A percentile compares a stretch with the other conserved stretches of the same genome.
Conservation (phyloP, 1,140 invertebrate genomes). For the Dinothrombium tinctorium region DNA sequence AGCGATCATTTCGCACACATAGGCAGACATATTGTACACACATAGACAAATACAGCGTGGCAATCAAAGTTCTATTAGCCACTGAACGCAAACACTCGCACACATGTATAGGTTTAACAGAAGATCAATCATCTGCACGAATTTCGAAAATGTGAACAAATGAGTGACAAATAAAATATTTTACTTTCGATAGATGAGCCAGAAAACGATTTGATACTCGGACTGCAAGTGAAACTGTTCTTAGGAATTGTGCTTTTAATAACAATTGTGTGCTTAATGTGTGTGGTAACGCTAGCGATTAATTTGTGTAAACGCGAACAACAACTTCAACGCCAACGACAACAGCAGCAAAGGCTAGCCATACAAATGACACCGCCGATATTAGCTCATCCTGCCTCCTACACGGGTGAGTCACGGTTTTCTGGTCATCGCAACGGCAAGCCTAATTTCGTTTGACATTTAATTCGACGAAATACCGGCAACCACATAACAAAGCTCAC, state of each 20-base stretch:
- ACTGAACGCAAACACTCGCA: background rate
- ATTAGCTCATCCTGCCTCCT: conserved; percentile 9
- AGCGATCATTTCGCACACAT: background rate
- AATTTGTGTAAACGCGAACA: conserved; percentile 42
- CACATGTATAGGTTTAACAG: no score
- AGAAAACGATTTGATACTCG: conserved; percentile 41
- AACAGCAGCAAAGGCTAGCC: conserved; percentile 5
- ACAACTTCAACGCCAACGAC: conserved; percentile 6
- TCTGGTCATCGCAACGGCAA: no score
- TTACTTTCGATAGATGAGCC: no score
- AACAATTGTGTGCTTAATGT: conserved; percentile 34
- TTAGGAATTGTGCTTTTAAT: conserved; percentile 38
- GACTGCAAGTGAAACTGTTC: conserved; percentile 46
- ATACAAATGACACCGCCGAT: conserved; percentile 3
- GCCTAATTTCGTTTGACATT: no score
- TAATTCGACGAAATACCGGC: no score
- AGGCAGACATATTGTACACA: background rate
- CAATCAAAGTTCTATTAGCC: background rate
- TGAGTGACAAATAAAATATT: no score
- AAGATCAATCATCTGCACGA: no score
- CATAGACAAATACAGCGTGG: conserved; percentile 4
- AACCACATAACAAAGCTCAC: no score
- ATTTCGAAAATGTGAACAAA: no score
- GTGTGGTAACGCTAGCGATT: conserved; percentile 35
- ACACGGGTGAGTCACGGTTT: conserved; percentile 15